Evolutionary conservation across 2,113 vertebrate genomes (phyloP).

Genomic region (Xerus inauris): DNA sequence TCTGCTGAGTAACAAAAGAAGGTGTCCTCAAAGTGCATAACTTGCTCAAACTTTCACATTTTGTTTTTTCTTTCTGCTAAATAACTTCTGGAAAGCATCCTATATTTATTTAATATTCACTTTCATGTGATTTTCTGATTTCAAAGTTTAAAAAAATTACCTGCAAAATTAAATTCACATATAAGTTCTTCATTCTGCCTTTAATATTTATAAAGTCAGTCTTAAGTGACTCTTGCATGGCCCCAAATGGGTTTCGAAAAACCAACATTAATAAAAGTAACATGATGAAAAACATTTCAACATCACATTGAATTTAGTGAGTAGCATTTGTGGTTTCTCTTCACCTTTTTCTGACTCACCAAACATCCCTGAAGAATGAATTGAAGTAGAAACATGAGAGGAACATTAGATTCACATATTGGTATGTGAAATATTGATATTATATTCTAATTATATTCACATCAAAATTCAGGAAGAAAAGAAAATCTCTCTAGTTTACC

Average conservation of each 20-base stretch:
- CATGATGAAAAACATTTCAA: not conserved
- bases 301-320: not conserved
- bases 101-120: not conserved
- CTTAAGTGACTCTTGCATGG: not conserved
- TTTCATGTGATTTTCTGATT: slow-evolving; percentile 4
- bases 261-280: not conserved
- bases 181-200: not conserved
- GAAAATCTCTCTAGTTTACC: not conserved
- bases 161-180: not conserved
- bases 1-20: not conserved
- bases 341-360: not conserved
- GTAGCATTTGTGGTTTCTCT: not conserved
- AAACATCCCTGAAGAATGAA: not conserved
- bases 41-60: not conserved
- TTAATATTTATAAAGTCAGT: not conserved
- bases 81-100: not conserved
- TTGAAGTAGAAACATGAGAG: not conserved
- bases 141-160: not conserved
- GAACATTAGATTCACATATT: not conserved
- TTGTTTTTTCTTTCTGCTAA: not conserved
- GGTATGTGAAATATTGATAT: not conserved
- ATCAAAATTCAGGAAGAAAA: not conserved
- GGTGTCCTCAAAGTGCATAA: not conserved
- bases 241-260: not conserved
- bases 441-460: not conserved